Conservation (phyloP, 2,113 vertebrate species). For the Callocephalon fimbriatum region DNA sequence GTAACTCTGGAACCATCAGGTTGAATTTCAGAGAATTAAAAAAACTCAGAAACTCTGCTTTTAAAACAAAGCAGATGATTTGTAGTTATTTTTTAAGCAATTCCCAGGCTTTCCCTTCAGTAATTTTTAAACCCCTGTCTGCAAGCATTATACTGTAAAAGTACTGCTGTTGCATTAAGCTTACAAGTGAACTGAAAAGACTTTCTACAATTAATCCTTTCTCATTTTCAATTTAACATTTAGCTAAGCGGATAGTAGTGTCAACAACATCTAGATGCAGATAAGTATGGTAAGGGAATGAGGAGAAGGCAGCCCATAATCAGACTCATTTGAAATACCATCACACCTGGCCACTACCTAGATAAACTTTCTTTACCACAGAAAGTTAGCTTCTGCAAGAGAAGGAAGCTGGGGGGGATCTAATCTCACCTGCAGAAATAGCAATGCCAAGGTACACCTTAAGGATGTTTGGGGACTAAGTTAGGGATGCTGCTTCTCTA, state of each 20-base stretch:
- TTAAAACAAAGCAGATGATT: constrained; percentile 16
- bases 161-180: not conserved
- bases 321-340: not conserved
- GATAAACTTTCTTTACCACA: not conserved
- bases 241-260: not conserved
- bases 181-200: not conserved
- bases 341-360: not conserved
- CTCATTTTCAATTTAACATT: accelerated
- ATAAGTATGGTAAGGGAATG: not conserved
- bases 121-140: not conserved
- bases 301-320: not conserved
- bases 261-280: not conserved
- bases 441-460: not conserved
- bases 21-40: constrained; percentile 25
- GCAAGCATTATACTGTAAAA: not conserved
- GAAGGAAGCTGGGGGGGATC: not conserved
- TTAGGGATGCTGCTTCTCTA: not conserved
- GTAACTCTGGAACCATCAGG: constrained; percentile 33
- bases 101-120: not conserved
- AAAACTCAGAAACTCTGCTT: constrained; percentile 10
- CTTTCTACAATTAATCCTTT: not conserved
- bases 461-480: not conserved
- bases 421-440: not conserved
- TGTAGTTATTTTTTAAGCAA: not conserved
- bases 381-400: not conserved